phyloP scores from a whole-genome alignment of 1,140 invertebrate species.

The Drosophila pandora region DNA sequence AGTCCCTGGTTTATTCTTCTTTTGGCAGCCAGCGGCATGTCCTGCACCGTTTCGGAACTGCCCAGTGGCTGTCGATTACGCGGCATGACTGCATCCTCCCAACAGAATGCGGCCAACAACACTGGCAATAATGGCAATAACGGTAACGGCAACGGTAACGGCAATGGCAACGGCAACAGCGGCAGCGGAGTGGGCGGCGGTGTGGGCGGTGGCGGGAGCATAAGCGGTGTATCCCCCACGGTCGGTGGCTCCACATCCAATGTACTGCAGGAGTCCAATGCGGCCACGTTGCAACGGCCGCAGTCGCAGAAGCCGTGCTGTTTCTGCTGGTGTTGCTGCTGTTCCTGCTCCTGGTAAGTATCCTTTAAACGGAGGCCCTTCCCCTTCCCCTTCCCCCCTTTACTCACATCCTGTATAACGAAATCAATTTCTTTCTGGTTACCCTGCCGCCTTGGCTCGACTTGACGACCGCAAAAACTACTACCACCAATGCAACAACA shows the following conservation, averaged over 20 bases:
- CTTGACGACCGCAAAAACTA: constrained; percentile 18
- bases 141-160: constrained; percentile 55
- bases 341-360: constrained; percentile 89
- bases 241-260: constrained; percentile 63
- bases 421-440: constrained; percentile 51
- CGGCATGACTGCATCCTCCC: constrained; percentile 80
- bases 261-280: constrained; percentile 72
- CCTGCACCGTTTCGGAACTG: constrained; percentile 83
- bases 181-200: constrained; percentile 36
- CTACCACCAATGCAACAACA: constrained; percentile 33
- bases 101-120: constrained; percentile 53
- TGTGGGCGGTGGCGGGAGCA: constrained; percentile 30
- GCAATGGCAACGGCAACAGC: constrained; percentile 39
- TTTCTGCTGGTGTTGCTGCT: constrained; percentile 89
- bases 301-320: constrained; percentile 85
- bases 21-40: constrained; percentile 61
- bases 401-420: constrained; percentile 28
- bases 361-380: constrained; percentile 1
- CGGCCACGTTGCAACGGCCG: constrained; percentile 65
- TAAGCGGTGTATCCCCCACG: constrained; percentile 32
- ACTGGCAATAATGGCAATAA: constrained; percentile 47
- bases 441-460: constrained; percentile 31
- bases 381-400: neutral
- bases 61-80: constrained; percentile 83
- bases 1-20: constrained; percentile 6